Evolutionary conservation across 2,113 vertebrate species (phyloP).

Genomic region (Sminthopsis crassicaudata): DNA sequence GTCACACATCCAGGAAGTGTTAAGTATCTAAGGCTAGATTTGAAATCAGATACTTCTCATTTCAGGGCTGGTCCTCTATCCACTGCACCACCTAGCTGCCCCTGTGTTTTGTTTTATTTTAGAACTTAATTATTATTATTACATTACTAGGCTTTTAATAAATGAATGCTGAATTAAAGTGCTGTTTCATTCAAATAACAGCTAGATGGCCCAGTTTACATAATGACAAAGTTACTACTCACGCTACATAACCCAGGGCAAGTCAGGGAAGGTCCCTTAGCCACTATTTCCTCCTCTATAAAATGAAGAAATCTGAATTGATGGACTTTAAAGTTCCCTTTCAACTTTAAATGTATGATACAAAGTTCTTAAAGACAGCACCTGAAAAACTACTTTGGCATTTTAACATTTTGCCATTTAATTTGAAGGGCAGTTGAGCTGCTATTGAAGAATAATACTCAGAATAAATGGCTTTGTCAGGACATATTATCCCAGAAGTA

Average conservation of each 20-base stretch:
- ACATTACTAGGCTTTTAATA: background rate
- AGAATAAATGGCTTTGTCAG: constrained; percentile 49
- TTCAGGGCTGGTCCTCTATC: no score
- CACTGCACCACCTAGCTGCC: no score
- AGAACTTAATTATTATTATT: background rate
- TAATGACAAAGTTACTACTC: background rate
- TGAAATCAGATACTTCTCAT: no score
- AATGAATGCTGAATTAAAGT: background rate
- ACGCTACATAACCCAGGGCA: background rate
- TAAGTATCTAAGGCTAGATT: no score
- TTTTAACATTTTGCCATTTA: constrained; percentile 43
- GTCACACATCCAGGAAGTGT: no score
- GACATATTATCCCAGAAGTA: constrained; percentile 40
- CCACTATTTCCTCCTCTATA: background rate
- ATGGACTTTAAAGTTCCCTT: no score
- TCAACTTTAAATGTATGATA: background rate
- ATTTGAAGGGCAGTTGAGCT: constrained; percentile 43
- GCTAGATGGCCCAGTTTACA: background rate
- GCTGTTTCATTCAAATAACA: background rate
- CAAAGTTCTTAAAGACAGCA: no score
- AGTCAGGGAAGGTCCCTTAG: background rate
- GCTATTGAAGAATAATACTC: constrained; percentile 44
- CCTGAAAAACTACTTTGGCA: constrained; percentile 45
- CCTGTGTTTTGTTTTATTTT: no score
- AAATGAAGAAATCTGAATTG: background rate